Conservation (phyloP, 2,888 invertebrate species). For the Neuroscelio doddi region DNA sequence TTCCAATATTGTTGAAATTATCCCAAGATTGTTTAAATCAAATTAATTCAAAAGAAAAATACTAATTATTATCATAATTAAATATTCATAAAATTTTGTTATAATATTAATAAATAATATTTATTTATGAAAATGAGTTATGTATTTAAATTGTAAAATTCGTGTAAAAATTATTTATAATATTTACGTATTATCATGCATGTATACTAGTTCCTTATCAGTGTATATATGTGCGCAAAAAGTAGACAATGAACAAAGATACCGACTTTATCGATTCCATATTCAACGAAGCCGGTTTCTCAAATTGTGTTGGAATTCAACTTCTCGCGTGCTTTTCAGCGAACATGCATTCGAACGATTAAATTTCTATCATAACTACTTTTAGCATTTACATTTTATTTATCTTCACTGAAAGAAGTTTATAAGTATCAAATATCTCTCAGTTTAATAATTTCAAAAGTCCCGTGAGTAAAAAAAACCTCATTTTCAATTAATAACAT, state of each 20-base stretch:
- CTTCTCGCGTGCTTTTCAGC: slow-evolving; percentile 2
- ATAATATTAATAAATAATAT: too few species aligned
- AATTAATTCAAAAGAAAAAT: too few species aligned
- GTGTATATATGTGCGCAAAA: slow-evolving; percentile 3
- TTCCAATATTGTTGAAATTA: neutral
- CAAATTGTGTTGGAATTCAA: slow-evolving; percentile 5
- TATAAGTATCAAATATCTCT: too few species aligned
- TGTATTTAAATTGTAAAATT: too few species aligned
- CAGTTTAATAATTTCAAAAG: too few species aligned
- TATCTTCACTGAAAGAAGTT: too few species aligned
- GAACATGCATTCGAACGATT: neutral
- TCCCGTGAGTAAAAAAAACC: too few species aligned
- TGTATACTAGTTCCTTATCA: slow-evolving; percentile 7
- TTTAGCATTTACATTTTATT: neutral
- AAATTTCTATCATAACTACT: neutral
- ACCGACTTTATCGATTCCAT: slow-evolving; percentile 6
- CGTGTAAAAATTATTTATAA: slow-evolving; percentile 4
- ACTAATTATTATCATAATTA: too few species aligned
- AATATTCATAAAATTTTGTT: too few species aligned
- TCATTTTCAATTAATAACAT: too few species aligned
- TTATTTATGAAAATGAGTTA: too few species aligned
- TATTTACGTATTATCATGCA: neutral
- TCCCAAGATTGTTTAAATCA: neutral
- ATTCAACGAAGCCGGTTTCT: slow-evolving; percentile 10
- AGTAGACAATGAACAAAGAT: slow-evolving; percentile 5